Evolutionary conservation across 2,113 vertebrate genomes (phyloP), one percentile per base, ranked within the genome.

Genomic region (Colistium nudipinnis): DNA sequence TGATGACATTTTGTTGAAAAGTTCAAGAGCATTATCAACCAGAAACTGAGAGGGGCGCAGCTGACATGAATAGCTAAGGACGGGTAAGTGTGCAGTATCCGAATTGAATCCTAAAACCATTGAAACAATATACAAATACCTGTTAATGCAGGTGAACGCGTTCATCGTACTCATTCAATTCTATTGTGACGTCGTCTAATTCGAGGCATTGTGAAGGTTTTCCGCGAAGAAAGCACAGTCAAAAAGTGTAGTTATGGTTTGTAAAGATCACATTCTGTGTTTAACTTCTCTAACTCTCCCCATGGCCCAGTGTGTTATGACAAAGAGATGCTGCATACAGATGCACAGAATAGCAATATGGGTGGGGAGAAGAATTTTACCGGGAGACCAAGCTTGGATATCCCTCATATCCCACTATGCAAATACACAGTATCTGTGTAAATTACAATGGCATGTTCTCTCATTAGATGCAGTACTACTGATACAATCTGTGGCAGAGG

Each of bases 21-120:
- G 77, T 86, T 74, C 49, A 43, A 72, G 66, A 77, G 78, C 74
- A 80, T 85, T 78, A 72, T 64, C 62, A 54, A 51, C 24, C 52
- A 36, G 45, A 80, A 63, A 75, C 77, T 79, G 77, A 86, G 66
- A 81, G 79, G 79, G 38, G 56, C 70, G 53, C 66, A 13, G 51
- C 52, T 72, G 41, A 65, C 74, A 75, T 82, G 72, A 67, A 57
- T 71, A 64, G 81, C 38, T 52, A 30, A 22, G 24, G 59, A 71
- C 14, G 31, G 55, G 49, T 9, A 25, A 16, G 25, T 31, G 56
- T 1, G 54, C 45, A 60, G 20, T 11, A 33, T 69, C 30, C 27
- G 14, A 73, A 49, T 48, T 64, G 54, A 78, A 78, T 74, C 48
- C 76, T 76, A 54, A 71, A 80, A 52, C 25, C 79, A 60, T 43